A percentile compares a stretch with the other conserved stretches of the same genome.
phyloP scores from a whole-genome alignment of 2,113 vertebrate genomes.

The Ammodytes dubius region DNA sequence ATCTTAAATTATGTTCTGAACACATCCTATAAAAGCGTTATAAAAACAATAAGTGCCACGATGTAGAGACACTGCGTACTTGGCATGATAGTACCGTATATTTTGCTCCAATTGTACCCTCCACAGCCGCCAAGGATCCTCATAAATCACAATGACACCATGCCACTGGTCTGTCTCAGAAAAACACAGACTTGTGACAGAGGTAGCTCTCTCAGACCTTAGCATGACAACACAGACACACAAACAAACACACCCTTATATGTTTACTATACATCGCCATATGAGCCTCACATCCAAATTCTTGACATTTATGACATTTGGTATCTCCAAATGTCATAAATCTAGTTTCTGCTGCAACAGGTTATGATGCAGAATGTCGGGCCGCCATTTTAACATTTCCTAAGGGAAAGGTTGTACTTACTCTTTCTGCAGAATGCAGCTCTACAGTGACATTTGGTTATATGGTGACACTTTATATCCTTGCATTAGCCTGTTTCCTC shows the following conservation, averaged over 20 bases:
- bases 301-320: slow-evolving; percentile 15
- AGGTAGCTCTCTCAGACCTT: slow-evolving; percentile 7
- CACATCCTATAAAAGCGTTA: slow-evolving; percentile 5
- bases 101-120: slow-evolving; percentile 46
- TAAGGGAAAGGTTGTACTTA: slow-evolving; percentile 40
- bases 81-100: slow-evolving; percentile 20
- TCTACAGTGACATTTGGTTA: slow-evolving; percentile 58
- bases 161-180: slow-evolving; percentile 62
- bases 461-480: slow-evolving; percentile 65
- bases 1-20: slow-evolving; percentile 16
- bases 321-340: slow-evolving; percentile 24
- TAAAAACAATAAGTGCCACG: slow-evolving; percentile 6
- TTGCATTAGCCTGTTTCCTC: slow-evolving; percentile 74
- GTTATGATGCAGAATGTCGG: slow-evolving; percentile 12
- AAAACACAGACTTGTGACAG: slow-evolving; percentile 47
- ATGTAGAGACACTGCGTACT: slow-evolving; percentile 19
- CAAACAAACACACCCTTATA: background rate
- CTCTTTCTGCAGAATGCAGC: slow-evolving; percentile 36
- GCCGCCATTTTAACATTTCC: slow-evolving; percentile 37
- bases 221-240: slow-evolving; percentile 34
- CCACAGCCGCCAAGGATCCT: slow-evolving; percentile 29
- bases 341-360: slow-evolving; percentile 9
- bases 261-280: background rate
- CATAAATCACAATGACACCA: slow-evolving; percentile 73
- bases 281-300: slow-evolving; percentile 12